These are phyloP conservation scores for Burhinus oedicnemus DNA, from an alignment of 2,113 vertebrate species.

Conservation along the genomic window DNA sequence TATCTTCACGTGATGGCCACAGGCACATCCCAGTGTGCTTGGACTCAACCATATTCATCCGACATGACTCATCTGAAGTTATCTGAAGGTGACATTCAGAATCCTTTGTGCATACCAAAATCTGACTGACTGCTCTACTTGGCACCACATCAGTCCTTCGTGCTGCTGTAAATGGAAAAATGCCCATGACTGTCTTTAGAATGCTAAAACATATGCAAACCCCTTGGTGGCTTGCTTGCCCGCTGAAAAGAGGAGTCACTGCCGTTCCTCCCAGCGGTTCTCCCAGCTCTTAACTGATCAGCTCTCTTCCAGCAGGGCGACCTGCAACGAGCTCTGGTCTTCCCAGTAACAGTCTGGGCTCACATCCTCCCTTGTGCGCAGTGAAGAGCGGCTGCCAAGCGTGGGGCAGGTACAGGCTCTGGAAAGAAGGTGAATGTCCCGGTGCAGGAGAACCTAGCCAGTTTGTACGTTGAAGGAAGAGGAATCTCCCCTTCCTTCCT, in stretches of 20 bases:
- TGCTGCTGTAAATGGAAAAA: background rate
- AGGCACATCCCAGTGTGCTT: background rate
- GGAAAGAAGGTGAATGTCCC: background rate
- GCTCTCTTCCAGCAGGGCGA: background rate
- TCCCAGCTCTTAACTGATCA: background rate
- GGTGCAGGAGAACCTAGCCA: background rate
- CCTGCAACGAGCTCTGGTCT: background rate
- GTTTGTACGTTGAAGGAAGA: background rate
- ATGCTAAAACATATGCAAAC: background rate
- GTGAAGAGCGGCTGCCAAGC: background rate
- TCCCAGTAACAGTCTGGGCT: background rate
- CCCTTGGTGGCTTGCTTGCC: background rate
- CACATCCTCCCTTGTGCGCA: rapidly evolving
- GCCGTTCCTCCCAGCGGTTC: background rate
- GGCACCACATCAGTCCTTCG: background rate
- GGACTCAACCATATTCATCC: background rate
- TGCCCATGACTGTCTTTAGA: background rate
- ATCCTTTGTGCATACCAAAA: background rate
- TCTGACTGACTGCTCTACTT: background rate
- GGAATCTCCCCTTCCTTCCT: background rate
- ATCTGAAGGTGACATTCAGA: background rate
- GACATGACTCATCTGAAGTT: background rate
- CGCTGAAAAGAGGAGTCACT: background rate
- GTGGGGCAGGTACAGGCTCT: rapidly evolving
- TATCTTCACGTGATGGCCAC: background rate